A percentile compares a stretch with the other conserved stretches of the same genome.
phyloP scores from a whole-genome alignment of 2,113 vertebrate species.

The Carollia perspicillata region DNA sequence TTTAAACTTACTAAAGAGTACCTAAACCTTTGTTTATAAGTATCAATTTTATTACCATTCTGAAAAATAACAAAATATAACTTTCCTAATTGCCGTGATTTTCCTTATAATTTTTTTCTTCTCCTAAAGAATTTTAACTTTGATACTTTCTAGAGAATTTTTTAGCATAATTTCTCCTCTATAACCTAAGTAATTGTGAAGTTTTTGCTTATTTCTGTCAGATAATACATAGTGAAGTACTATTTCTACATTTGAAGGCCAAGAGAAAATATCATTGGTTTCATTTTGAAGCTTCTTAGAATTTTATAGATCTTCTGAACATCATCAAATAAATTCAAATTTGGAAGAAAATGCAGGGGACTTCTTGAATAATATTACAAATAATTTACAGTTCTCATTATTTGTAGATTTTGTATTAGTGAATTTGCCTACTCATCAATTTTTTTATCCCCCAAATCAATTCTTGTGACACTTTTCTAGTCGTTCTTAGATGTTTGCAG shows the following conservation, averaged over 20 bases:
- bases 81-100: not conserved
- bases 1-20: not conserved
- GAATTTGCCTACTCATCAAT: not conserved
- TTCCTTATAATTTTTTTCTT: not conserved
- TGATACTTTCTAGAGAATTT: not conserved
- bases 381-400: not conserved
- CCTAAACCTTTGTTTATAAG: not conserved
- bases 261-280: constrained; percentile 1
- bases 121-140: not conserved
- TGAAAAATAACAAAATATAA: not conserved
- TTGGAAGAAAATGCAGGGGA: not conserved
- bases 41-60: not conserved
- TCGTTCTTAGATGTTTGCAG: not conserved
- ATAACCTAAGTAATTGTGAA: not conserved
- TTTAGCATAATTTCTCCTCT: not conserved
- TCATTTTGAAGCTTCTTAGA: not conserved
- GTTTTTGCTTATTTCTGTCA: not conserved
- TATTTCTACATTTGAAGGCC: not conserved
- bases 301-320: not conserved
- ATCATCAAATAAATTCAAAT: not conserved
- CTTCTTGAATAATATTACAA: not conserved
- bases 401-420: not conserved
- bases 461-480: not conserved
- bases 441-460: not conserved
- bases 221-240: not conserved